phyloP scores from a whole-genome alignment of 1,140 invertebrate genomes.

The Nomia melanderi region DNA sequence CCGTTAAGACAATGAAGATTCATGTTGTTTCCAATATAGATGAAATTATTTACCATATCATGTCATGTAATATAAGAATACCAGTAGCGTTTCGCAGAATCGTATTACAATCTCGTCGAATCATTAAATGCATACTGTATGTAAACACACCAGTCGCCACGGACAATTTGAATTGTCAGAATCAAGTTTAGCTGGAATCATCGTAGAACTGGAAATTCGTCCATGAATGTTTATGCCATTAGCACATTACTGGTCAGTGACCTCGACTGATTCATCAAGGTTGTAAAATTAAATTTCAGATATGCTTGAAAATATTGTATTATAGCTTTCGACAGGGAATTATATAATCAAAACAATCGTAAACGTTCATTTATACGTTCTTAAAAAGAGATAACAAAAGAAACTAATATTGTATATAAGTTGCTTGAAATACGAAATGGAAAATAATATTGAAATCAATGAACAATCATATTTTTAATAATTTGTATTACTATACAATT shows the following conservation, averaged over 20 bases:
- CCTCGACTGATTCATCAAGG: constrained; percentile 18
- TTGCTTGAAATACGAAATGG: no score
- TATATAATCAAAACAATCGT: not conserved
- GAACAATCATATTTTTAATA: no score
- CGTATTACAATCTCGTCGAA: not conserved
- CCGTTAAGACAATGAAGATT: no score
- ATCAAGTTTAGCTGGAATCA: constrained; percentile 9
- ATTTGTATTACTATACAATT: no score
- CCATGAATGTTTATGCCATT: no score
- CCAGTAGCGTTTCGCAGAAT: not conserved
- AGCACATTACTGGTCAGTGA: constrained; percentile 14
- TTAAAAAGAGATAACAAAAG: no score
- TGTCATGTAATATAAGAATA: not conserved
- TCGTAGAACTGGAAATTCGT: constrained; percentile 44
- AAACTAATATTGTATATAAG: no score
- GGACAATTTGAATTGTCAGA: not conserved
- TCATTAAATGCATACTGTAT: not conserved
- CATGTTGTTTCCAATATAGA: not conserved
- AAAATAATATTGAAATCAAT: no score
- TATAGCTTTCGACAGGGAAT: not conserved
- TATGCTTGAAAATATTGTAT: not conserved
- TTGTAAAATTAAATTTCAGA: constrained; percentile 14
- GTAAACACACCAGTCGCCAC: not conserved
- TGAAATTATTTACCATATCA: not conserved
- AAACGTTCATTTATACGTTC: no score